These are phyloP conservation scores for Capitulum mitella DNA, from an alignment of 2,888 invertebrate genomes.

Conservation along the genomic window DNA sequence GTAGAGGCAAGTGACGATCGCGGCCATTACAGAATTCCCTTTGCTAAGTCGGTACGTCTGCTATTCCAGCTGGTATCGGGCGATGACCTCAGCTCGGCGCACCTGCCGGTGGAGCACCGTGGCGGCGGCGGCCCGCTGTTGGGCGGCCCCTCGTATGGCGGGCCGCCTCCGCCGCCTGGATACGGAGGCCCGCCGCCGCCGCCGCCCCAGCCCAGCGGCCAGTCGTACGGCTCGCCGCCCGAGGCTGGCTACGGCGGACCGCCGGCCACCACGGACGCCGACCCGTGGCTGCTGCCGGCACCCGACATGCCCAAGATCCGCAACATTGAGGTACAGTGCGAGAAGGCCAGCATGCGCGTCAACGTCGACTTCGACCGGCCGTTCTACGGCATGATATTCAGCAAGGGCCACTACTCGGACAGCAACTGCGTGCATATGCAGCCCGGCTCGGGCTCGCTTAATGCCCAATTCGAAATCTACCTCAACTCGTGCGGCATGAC, in stretches of 20 bases:
- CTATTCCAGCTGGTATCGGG: not conserved
- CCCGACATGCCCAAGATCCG: conserved; percentile 89
- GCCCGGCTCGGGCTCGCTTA: conserved; percentile 80
- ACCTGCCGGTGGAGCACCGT: conserved; percentile 36
- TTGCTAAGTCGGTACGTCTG: too few relatives aligned
- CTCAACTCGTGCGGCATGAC: conserved; percentile 89
- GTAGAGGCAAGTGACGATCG: too few relatives aligned
- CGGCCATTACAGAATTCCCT: too few relatives aligned
- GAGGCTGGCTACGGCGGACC: not conserved
- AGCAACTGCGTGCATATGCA: conserved; percentile 84
- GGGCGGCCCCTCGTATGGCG: not conserved
- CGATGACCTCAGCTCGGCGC: conserved; percentile 30
- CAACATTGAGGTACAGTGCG: conserved; percentile 80
- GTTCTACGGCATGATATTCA: conserved; percentile 93
- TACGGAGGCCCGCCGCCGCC: not conserved
- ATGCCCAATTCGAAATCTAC: conserved; percentile 88
- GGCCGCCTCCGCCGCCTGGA: not conserved
- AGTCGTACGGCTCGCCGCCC: not conserved
- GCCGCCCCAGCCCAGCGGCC: not conserved
- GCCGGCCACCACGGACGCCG: conserved; percentile 50
- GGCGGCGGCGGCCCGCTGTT: conserved; percentile 27
- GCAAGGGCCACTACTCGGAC: conserved; percentile 62
- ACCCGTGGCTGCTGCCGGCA: conserved; percentile 74
- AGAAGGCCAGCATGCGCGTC: conserved; percentile 90
- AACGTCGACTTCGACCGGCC: conserved; percentile 91